phyloP scores from a whole-genome alignment of 2,797 vertebrate species.

The Odontamblyopus rebecca region DNA sequence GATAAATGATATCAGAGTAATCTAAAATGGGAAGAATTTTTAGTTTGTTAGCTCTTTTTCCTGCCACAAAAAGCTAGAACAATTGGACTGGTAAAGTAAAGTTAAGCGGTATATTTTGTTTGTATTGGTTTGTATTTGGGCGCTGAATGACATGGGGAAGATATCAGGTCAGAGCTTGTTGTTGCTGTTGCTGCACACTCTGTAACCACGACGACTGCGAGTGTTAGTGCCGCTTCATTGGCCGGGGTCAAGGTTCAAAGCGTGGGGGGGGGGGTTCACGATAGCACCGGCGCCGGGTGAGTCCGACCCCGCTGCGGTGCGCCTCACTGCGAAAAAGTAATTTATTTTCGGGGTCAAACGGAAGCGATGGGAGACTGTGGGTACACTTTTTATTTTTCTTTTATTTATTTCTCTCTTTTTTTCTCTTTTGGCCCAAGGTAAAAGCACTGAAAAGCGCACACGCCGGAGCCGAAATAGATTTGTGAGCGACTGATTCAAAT shows the following conservation, averaged over 20 bases:
- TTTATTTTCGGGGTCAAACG: conserved; percentile 55
- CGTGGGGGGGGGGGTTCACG: conserved; percentile 20
- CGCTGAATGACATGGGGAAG: neutral
- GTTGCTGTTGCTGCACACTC: neutral
- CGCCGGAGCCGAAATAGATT: neutral
- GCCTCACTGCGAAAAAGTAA: conserved; percentile 45
- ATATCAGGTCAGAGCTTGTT: conserved; percentile 12
- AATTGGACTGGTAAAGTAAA: too few relatives aligned
- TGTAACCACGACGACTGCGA: neutral
- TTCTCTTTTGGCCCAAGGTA: conserved; percentile 30
- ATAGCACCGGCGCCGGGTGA: neutral
- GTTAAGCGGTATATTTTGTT: too few relatives aligned
- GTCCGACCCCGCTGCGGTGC: conserved; percentile 35
- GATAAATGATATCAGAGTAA: too few relatives aligned
- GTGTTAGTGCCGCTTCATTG: conserved; percentile 52
- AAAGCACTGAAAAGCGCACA: neutral
- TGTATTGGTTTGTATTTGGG: too few relatives aligned
- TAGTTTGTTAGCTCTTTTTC: too few relatives aligned
- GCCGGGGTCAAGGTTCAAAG: conserved; percentile 45
- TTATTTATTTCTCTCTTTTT: neutral
- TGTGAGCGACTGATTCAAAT: neutral
- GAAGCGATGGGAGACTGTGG: conserved; percentile 10
- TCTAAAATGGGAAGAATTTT: too few relatives aligned
- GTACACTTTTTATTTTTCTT: conserved; percentile 17
- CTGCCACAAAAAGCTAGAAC: too few relatives aligned